Conservation (phyloP, 2,888 invertebrate genomes). For the Cyclophora albipunctata region DNA sequence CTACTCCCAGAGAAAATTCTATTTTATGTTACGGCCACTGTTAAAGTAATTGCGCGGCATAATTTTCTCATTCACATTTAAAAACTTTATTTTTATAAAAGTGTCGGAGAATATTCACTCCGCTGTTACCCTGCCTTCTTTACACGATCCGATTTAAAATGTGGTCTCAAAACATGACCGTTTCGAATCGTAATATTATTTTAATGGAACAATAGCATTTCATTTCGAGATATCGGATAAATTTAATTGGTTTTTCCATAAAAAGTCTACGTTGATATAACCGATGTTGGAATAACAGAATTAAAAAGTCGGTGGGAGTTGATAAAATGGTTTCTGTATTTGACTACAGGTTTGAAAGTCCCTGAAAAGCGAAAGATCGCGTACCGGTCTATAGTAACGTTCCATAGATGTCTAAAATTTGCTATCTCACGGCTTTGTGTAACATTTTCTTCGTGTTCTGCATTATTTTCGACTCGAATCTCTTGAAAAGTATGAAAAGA, state of each 20-base stretch:
- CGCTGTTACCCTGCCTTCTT: not conserved
- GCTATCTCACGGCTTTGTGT: conserved; percentile 14
- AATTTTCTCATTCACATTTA: conserved; percentile 14
- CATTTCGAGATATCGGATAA: conserved; percentile 8
- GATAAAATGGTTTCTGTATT: conserved; percentile 21
- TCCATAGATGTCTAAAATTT: conserved; percentile 6
- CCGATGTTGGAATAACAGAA: conserved; percentile 18
- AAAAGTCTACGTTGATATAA: conserved; percentile 22
- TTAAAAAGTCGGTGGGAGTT: conserved; percentile 11
- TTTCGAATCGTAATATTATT: too few relatives aligned
- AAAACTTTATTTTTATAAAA: conserved; percentile 5
- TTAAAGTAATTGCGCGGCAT: conserved; percentile 12
- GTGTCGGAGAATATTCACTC: conserved; percentile 6
- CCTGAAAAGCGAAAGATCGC: conserved; percentile 6
- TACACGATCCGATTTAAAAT: too few relatives aligned
- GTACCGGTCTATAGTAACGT: conserved; percentile 6
- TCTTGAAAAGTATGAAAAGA: not conserved
- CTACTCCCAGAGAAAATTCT: conserved; percentile 14
- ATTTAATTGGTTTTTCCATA: conserved; percentile 21
- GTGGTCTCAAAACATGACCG: too few relatives aligned
- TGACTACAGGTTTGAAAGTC: conserved; percentile 14
- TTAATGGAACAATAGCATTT: too few relatives aligned
- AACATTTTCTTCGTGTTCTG: conserved; percentile 21
- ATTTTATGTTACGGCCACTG: conserved; percentile 15
- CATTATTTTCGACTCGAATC: conserved; percentile 16